A percentile compares a stretch with the other conserved stretches of the same genome.
Evolutionary conservation across 2,113 vertebrate species (phyloP).

Genomic region (Coracopsis vasa): DNA sequence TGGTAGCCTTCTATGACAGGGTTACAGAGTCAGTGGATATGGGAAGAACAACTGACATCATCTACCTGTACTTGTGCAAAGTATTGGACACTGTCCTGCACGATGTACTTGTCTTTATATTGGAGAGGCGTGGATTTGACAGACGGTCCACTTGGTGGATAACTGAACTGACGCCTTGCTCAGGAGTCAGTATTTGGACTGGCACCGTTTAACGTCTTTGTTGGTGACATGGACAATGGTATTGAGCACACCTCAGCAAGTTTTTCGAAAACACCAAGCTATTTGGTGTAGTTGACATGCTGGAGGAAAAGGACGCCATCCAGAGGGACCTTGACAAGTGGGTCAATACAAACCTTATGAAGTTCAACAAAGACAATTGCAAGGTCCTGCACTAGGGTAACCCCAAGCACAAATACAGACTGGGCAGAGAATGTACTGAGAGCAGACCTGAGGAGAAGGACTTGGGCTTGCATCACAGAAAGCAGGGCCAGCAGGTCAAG

Average conservation of each 20-base stretch:
- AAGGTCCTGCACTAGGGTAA: not conserved
- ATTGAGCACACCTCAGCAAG: not conserved
- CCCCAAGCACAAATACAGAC: not conserved
- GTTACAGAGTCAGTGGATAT: not conserved
- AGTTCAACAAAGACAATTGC: not conserved
- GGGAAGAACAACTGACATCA: not conserved
- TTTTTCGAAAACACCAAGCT: not conserved
- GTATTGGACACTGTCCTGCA: not conserved
- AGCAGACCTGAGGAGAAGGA: not conserved
- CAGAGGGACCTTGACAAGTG: not conserved
- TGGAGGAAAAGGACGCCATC: not conserved
- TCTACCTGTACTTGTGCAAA: not conserved
- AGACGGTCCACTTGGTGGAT: not conserved
- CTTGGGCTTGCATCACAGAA: not conserved
- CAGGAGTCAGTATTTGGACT: not conserved
- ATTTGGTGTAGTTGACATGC: not conserved
- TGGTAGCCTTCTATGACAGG: not conserved
- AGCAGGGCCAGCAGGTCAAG: not conserved
- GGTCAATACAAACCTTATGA: not conserved
- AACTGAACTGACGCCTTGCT: not conserved
- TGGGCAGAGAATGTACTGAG: not conserved
- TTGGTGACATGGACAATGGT: not conserved
- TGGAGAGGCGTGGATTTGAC: not conserved
- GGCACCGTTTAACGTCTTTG: not conserved
- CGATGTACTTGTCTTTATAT: not conserved